A percentile compares a stretch with the other conserved stretches of the same genome.
Evolutionary conservation across 2,888 invertebrate species (phyloP).

Genomic region (Trichogramma dendrolimi): DNA sequence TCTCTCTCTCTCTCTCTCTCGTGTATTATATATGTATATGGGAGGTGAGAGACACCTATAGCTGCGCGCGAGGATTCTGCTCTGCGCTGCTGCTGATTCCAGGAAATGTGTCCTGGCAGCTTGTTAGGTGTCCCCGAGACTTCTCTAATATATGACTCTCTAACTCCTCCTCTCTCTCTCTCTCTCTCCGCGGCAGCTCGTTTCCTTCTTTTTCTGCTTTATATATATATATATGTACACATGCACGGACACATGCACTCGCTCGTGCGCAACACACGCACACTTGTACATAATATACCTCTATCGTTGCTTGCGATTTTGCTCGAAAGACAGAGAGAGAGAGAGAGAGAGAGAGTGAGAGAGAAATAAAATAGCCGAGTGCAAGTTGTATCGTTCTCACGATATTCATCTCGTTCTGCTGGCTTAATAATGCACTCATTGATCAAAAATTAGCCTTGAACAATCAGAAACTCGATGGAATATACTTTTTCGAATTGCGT

Average conservation of each 20-base stretch:
- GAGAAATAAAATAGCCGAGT: constrained; percentile 4
- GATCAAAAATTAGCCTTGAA: too few relatives aligned
- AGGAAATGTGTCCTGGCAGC: constrained; percentile 49
- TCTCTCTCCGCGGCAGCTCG: background rate
- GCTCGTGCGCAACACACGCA: constrained; percentile 11
- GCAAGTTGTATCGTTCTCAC: background rate
- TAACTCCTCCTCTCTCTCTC: constrained; percentile 34
- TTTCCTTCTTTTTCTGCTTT: too few relatives aligned
- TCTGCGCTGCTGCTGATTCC: constrained; percentile 39
- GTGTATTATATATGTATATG: too few relatives aligned
- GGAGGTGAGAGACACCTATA: too few relatives aligned
- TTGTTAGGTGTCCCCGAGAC: constrained; percentile 49
- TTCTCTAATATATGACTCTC: constrained; percentile 48
- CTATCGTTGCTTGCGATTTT: constrained; percentile 16
- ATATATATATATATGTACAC: background rate
- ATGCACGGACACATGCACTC: background rate
- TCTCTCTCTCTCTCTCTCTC: too few relatives aligned
- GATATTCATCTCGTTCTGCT: background rate
- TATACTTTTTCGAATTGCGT: too few relatives aligned
- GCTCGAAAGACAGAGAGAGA: background rate
- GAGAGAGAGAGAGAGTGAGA: constrained; percentile 8
- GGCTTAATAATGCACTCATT: too few relatives aligned
- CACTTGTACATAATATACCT: background rate
- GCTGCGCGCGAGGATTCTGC: too few relatives aligned
- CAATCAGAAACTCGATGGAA: too few relatives aligned